phyloP scores from a whole-genome alignment of 2,113 vertebrate genomes.

The Mesitornis unicolor region DNA sequence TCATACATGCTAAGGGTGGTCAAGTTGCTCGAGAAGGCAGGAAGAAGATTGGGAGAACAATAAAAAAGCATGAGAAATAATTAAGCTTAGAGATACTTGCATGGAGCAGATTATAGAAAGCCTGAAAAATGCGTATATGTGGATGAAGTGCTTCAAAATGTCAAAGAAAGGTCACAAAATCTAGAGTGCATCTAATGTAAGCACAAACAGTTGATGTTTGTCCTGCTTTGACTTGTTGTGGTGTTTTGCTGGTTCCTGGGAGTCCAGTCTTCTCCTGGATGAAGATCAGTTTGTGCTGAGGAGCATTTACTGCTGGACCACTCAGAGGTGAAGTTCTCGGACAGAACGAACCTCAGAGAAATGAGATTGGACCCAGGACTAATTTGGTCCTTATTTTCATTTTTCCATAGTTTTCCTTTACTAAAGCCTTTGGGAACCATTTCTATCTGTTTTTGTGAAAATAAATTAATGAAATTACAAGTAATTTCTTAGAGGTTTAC shows the following conservation, averaged over 20 bases:
- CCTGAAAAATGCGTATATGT: neutral
- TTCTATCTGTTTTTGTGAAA: neutral
- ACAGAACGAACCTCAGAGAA: neutral
- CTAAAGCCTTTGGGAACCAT: neutral
- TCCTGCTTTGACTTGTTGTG: neutral
- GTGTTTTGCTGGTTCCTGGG: neutral
- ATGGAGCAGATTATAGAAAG: neutral
- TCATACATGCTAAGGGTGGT: neutral
- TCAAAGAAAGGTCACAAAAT: neutral
- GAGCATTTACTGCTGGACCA: neutral
- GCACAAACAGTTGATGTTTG: neutral
- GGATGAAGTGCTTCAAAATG: neutral
- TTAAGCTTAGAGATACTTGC: neutral
- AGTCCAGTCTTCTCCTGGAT: neutral
- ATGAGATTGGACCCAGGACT: neutral
- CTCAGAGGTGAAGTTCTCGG: neutral
- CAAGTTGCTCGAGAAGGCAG: neutral
- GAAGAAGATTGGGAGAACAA: neutral
- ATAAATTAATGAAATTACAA: neutral
- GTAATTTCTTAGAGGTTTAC: neutral
- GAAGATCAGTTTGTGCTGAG: neutral
- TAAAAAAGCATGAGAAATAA: neutral
- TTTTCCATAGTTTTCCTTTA: neutral
- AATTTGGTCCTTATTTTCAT: neutral
- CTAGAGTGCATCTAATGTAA: neutral